Evolutionary conservation across 2,888 invertebrate species (phyloP).

Genomic region (Boloria selene): DNA sequence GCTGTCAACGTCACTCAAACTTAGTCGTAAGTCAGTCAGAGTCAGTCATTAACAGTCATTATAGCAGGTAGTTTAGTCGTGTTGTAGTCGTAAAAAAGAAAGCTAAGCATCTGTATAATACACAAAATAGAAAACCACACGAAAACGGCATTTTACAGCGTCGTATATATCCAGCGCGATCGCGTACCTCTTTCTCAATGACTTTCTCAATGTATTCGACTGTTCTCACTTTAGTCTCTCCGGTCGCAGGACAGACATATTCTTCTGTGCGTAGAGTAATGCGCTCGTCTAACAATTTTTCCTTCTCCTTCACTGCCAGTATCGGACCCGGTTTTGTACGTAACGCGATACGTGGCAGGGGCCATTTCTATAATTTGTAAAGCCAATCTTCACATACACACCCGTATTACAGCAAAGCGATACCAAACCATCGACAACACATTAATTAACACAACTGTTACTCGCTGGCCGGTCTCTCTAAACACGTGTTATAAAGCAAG

Average conservation of each 20-base stretch:
- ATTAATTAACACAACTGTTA: conserved; percentile 47
- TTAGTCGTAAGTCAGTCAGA: conserved; percentile 16
- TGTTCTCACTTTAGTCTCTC: conserved; percentile 93
- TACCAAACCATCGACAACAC: conserved; percentile 51
- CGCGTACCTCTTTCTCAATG: conserved; percentile 96
- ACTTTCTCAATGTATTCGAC: conserved; percentile 97
- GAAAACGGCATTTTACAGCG: conserved; percentile 76
- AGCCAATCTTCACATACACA: conserved; percentile 78
- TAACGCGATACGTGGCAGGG: conserved; percentile 92
- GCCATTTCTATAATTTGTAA: conserved; percentile 83
- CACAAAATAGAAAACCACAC: conserved; percentile 66
- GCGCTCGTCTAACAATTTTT: conserved; percentile 94
- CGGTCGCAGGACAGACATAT: conserved; percentile 92
- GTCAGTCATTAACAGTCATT: conserved; percentile 7
- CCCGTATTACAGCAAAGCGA: conserved; percentile 64
- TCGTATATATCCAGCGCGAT: conserved; percentile 58
- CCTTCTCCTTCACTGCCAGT: conserved; percentile 92
- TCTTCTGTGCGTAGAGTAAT: conserved; percentile 94
- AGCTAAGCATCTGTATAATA: conserved; percentile 73
- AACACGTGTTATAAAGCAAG: conserved; percentile 38
- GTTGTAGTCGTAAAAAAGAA: conserved; percentile 33
- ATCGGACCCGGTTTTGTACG: conserved; percentile 92
- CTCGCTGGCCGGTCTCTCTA: conserved; percentile 47
- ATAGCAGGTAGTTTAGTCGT: conserved; percentile 12
- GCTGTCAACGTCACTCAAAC: conserved; percentile 21